A percentile compares a stretch with the other conserved stretches of the same genome.
These are phyloP conservation scores for Heliornis fulica DNA, from an alignment of 2,113 vertebrate species.

Conservation along the genomic window DNA sequence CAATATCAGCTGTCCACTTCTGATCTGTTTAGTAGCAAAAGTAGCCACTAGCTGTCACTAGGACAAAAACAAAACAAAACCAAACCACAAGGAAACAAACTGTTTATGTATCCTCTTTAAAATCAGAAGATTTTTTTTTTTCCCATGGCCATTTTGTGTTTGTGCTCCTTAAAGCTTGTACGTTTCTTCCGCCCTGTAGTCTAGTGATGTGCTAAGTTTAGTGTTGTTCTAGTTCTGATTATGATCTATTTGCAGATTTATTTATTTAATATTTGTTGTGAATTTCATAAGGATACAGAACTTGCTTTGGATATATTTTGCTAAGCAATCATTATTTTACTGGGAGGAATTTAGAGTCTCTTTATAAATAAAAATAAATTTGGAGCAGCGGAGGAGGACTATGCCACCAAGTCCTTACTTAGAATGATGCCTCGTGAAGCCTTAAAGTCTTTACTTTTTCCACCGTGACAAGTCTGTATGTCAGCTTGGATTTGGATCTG, in stretches of 20 bases:
- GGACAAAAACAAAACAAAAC: no score
- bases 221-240: not conserved
- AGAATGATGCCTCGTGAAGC: not conserved
- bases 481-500: not conserved
- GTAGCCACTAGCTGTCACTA: not conserved
- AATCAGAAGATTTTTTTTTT: not conserved
- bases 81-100: not conserved
- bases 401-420: not conserved
- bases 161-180: not conserved
- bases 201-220: not conserved
- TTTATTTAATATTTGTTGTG: not conserved
- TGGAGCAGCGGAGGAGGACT: not conserved
- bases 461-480: not conserved
- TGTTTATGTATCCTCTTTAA: not conserved
- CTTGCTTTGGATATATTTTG: not conserved
- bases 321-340: not conserved
- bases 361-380: not conserved
- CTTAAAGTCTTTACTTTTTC: not conserved
- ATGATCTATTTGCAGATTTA: not conserved
- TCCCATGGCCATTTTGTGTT: not conserved
- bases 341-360: not conserved
- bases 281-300: not conserved
- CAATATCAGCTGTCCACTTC: not conserved
- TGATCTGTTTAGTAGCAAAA: not conserved
- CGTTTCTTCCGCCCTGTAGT: not conserved